Evolutionary conservation across 2,797 vertebrate genomes (phyloP).

Genomic region (Avahi laniger): DNA sequence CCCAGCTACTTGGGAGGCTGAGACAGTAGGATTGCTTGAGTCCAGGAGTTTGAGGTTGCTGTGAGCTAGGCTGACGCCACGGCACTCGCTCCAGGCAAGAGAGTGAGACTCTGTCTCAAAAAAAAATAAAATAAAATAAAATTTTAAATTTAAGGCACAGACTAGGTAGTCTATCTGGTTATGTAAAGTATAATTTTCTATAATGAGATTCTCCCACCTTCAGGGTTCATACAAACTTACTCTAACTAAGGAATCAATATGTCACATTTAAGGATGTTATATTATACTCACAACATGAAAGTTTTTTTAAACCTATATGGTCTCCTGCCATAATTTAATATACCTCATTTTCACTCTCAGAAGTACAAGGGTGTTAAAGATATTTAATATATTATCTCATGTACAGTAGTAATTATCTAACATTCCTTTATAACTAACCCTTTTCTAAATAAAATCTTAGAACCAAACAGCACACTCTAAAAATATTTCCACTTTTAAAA

Average conservation of each 20-base stretch:
- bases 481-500: slow-evolving; percentile 20
- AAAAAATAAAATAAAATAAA: neutral
- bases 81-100: no score
- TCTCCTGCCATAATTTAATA: neutral
- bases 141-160: neutral
- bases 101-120: no score
- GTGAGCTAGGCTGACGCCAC: no score
- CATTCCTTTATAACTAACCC: neutral
- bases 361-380: neutral
- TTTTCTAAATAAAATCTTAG: neutral
- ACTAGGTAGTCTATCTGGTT: neutral
- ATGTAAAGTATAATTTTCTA: neutral
- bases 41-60: no score
- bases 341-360: neutral
- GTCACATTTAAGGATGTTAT: neutral
- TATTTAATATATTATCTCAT: neutral
- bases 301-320: neutral
- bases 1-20: no score
- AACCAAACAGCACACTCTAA: neutral
- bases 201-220: neutral
- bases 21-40: no score
- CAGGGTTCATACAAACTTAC: no score
- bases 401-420: neutral
- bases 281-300: neutral
- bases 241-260: neutral